A percentile compares a stretch with the other conserved stretches of the same genome.
Conservation (phyloP, 2,797 vertebrate species). For the Scyliorhinus canicula region DNA sequence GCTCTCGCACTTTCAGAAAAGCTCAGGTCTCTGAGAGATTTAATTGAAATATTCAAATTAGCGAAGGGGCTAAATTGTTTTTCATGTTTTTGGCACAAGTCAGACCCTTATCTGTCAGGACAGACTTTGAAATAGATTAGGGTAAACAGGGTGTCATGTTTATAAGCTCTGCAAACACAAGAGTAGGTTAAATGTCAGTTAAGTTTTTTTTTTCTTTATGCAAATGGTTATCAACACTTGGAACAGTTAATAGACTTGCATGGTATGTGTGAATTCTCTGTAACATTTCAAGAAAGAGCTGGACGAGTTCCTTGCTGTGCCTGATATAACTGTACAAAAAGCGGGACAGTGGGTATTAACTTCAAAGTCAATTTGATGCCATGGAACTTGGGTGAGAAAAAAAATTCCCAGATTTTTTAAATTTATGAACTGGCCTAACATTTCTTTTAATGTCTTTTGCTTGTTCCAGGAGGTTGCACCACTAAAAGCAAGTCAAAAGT, state of each 20-base stretch:
- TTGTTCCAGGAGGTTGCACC: background rate
- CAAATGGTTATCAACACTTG: background rate
- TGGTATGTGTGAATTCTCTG: background rate
- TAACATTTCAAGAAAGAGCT: background rate
- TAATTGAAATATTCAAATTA: background rate
- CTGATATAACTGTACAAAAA: background rate
- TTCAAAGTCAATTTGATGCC: background rate
- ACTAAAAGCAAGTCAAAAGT: background rate
- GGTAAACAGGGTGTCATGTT: background rate
- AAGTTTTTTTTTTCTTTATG: background rate
- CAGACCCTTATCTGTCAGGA: background rate
- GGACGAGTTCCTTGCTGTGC: background rate
- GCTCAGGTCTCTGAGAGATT: background rate
- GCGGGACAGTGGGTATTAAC: background rate
- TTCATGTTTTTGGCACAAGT: background rate
- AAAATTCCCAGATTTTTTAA: background rate
- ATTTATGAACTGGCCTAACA: background rate
- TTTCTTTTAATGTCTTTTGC: background rate
- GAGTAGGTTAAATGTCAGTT: background rate
- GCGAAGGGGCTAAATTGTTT: background rate
- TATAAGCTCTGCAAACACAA: background rate
- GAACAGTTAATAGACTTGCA: background rate
- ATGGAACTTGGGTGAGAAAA: background rate
- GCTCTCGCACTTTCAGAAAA: background rate
- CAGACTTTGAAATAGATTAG: background rate